Evolutionary conservation across 2,113 vertebrate genomes (phyloP).

Genomic region (Globicephala melas): DNA sequence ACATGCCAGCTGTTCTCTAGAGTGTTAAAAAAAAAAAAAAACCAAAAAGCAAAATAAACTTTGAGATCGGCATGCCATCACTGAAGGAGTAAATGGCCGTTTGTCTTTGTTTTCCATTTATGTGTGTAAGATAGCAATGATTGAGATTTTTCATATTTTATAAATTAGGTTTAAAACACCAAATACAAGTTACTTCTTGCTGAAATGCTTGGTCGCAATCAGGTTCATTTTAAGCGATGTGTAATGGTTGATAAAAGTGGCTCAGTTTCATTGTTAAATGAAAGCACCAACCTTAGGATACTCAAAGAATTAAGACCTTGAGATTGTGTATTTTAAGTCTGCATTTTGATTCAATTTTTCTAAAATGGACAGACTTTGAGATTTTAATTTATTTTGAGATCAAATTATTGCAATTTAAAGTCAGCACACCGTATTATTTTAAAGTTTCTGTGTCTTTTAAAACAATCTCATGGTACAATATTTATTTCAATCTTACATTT

Average conservation of each 20-base stretch:
- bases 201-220: not conserved
- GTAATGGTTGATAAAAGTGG: not conserved
- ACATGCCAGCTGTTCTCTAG: constrained; percentile 42
- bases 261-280: constrained; percentile 1
- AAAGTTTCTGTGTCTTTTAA: not conserved
- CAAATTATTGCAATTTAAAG: constrained; percentile 16
- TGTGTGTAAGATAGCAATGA: constrained; percentile 3
- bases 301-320: not conserved
- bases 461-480: not conserved
- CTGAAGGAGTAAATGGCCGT: not conserved
- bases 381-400: constrained; percentile 20
- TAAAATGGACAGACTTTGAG: not conserved
- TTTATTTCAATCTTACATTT: constrained; percentile 14
- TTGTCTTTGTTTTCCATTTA: constrained; percentile 1
- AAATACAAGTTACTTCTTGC: not conserved
- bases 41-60: constrained; percentile 9
- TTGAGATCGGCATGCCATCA: not conserved
- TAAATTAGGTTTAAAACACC: constrained; percentile 5
- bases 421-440: not conserved
- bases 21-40: constrained; percentile 2
- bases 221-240: not conserved
- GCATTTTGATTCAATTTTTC: not conserved
- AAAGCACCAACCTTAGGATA: not conserved
- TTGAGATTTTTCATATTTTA: not conserved
- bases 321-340: not conserved